Evolutionary conservation across 2,113 vertebrate genomes (phyloP).

Genomic region (Muscicapa adusta): DNA sequence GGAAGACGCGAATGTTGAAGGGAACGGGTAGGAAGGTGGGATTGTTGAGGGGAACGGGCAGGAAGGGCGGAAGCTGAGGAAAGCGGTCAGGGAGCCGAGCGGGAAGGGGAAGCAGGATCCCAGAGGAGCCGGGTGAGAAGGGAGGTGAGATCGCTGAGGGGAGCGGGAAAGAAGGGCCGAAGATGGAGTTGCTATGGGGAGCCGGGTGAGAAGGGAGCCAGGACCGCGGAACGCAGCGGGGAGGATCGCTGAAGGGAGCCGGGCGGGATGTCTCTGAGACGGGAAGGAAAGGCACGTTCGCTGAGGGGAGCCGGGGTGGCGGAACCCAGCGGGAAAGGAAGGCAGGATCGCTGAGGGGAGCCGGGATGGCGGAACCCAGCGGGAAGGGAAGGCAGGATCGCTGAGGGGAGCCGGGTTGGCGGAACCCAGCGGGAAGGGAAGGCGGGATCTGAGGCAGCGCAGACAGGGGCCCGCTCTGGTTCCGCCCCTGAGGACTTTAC

Average conservation of each 20-base stretch:
- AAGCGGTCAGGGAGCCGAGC: neutral
- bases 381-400: neutral
- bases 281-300: too few species aligned
- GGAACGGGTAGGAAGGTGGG: too few species aligned
- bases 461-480: neutral
- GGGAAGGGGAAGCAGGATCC: neutral
- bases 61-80: neutral
- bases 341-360: too few species aligned
- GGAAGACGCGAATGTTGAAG: too few species aligned
- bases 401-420: neutral
- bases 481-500: neutral
- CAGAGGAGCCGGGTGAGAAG: neutral
- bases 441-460: neutral
- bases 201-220: too few species aligned
- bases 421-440: too few species aligned
- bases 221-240: too few species aligned
- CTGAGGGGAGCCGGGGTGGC: too few species aligned
- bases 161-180: neutral
- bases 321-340: too few species aligned
- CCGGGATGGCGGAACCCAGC: too few species aligned
- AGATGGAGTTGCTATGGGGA: neutral
- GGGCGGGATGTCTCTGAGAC: too few species aligned
- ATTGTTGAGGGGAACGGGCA: too few species aligned
- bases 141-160: neutral
- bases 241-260: neutral